Percentiles rank a stretch among this genome's conserved stretches.
These are phyloP conservation scores for Muscicapa striata DNA, from an alignment of 2,797 vertebrate genomes.

Conservation along the genomic window DNA sequence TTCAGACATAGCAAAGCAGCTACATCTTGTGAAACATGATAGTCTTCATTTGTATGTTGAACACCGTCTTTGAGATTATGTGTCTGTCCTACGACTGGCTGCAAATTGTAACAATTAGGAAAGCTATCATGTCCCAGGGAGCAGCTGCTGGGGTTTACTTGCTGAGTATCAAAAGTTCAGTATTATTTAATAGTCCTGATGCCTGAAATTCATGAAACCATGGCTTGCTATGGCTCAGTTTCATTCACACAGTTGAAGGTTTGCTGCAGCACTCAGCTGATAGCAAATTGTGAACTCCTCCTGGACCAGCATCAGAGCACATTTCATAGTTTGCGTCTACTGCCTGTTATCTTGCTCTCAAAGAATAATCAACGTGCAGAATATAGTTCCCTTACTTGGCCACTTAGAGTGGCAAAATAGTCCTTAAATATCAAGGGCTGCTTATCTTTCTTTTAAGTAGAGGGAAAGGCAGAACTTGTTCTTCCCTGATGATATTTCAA, in stretches of 20 bases:
- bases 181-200: neutral
- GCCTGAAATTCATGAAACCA: neutral
- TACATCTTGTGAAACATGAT: neutral
- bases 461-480: neutral
- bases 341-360: neutral
- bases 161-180: constrained; percentile 2
- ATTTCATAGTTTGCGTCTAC: neutral
- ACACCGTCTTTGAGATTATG: neutral
- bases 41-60: neutral
- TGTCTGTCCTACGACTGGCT: neutral
- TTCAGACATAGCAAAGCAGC: neutral
- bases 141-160: neutral
- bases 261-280: neutral
- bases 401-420: neutral
- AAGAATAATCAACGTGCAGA: neutral
- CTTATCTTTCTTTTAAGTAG: neutral
- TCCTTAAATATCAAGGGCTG: neutral
- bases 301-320: neutral
- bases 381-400: neutral
- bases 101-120: neutral
- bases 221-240: neutral
- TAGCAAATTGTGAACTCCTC: neutral
- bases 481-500: neutral
- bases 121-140: neutral
- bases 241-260: neutral